Evolutionary conservation across 1,140 invertebrate genomes (phyloP).

Genomic region (Drosophila ercepeae): DNA sequence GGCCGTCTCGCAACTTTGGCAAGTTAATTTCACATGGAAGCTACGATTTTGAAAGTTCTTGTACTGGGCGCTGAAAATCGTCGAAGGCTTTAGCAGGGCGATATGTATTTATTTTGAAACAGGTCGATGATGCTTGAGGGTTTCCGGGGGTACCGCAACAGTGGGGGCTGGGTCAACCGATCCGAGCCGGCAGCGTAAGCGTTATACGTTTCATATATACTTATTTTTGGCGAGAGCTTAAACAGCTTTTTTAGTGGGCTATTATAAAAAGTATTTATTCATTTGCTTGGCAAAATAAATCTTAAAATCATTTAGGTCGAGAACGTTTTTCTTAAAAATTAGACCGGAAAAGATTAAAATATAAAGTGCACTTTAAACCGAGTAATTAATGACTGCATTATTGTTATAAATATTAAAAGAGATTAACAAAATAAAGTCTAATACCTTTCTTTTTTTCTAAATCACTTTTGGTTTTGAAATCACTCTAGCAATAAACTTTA

Average conservation of each 20-base stretch:
- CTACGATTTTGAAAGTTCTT: slow-evolving; percentile 83
- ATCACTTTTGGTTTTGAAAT: no score
- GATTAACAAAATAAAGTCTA: no score
- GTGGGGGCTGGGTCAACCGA: slow-evolving; percentile 21
- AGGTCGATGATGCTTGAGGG: slow-evolving; percentile 38
- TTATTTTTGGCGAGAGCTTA: slow-evolving; percentile 64
- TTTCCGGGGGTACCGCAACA: not conserved
- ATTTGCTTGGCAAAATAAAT: slow-evolving; percentile 1
- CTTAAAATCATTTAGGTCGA: not conserved
- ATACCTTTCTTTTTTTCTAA: no score
- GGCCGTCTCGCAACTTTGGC: slow-evolving; percentile 67
- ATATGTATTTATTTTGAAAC: slow-evolving; percentile 59
- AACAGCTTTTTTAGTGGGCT: slow-evolving; percentile 63
- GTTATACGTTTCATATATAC: slow-evolving; percentile 22
- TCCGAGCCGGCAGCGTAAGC: slow-evolving; percentile 51
- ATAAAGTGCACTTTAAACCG: not conserved
- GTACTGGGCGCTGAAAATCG: slow-evolving; percentile 82
- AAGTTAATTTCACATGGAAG: slow-evolving; percentile 80
- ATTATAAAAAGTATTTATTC: slow-evolving; percentile 37
- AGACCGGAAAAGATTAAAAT: not conserved
- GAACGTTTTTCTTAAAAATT: not conserved
- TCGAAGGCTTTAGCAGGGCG: slow-evolving; percentile 80
- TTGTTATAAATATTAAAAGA: no score
- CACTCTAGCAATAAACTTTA: no score
- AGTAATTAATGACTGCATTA: no score